Percentiles rank a stretch among this genome's conserved stretches.
Evolutionary conservation across 2,797 vertebrate genomes (phyloP).

Genomic region (Miichthys miiuy): DNA sequence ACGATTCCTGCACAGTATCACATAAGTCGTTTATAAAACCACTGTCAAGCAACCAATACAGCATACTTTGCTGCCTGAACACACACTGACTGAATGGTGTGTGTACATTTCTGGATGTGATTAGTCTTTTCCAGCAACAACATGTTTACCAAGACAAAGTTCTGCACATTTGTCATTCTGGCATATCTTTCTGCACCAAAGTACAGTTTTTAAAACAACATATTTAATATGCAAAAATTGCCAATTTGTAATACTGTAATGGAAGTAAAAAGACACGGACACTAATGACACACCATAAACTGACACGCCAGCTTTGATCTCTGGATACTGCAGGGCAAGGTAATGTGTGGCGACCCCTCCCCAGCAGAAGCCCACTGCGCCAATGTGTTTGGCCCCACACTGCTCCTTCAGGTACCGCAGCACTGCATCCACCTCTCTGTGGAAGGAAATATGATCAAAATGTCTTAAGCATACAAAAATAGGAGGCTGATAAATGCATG

Average conservation of each 20-base stretch:
- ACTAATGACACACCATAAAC: constrained; percentile 75
- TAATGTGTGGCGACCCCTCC: constrained; percentile 84
- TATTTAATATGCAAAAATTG: not conserved
- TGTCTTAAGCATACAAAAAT: not conserved
- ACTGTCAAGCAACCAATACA: not conserved
- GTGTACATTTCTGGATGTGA: not conserved
- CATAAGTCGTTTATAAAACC: not conserved
- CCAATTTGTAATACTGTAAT: not conserved
- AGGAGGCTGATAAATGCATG: not conserved
- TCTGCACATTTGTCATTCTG: not conserved
- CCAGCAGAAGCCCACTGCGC: constrained; percentile 88
- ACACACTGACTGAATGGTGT: not conserved
- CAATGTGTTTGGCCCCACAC: constrained; percentile 79
- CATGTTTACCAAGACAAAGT: not conserved
- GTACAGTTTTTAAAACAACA: not conserved
- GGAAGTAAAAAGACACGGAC: not conserved
- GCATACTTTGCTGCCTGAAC: not conserved
- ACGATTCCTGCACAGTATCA: constrained; percentile 81
- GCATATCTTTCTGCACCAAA: not conserved
- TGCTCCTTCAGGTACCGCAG: constrained; percentile 85
- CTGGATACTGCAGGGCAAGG: constrained; percentile 80
- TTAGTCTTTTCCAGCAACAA: not conserved
- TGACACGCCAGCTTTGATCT: constrained; percentile 86
- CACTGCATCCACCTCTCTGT: constrained; percentile 84
- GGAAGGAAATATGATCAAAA: not conserved